Evolutionary conservation across 2,113 vertebrate species (phyloP), one percentile per base, ranked within the genome.

Genomic region (Phoenicopterus ruber): DNA sequence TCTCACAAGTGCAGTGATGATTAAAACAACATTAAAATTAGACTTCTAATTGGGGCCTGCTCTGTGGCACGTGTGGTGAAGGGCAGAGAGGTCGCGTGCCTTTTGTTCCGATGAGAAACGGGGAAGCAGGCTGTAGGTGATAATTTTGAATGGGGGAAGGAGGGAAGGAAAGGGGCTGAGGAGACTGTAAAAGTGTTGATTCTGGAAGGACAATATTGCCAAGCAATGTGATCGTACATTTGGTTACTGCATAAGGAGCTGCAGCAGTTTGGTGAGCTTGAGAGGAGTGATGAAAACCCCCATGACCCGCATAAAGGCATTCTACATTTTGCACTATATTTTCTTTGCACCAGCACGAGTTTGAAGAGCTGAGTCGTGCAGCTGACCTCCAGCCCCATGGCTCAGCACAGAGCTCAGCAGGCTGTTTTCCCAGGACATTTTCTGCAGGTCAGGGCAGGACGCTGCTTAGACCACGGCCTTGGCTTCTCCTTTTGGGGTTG

Each of bases 21-120:
- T 61, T 82, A 86, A 91, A 91, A 55, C 62, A 87, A 79, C 26
- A 63, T 62, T 81, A 88, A 93, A 91, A 81, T 36, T 57, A 87
- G 66, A 83, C 66, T 82, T 82, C 32, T 90, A 86, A 93, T 26
- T 92, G 61, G 58, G 36, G 55, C 9, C 10, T 83, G 38, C 50
- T 71, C 55, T 61, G 42, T 2, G 0, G 55, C 50, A 62, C 11
- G 2, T 0, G 1, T 55, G 20, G 17, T 44, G 32, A 88, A 59
- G 59, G 21, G 55, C 63, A 63, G 62, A 76, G 62, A 59, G 42
- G 78, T 46, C 0, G 0, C 4, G 7, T 34, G 49, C 14, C 25
- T 94, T 84, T 74, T 77, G 74, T 54, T 94, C 62, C 58, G 36
- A 24, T 40, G 42, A 90, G 71, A 82, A 77, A 50, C 1, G 6